Percentiles rank a stretch among this genome's conserved stretches.
Evolutionary conservation across 2,888 invertebrate genomes (phyloP).

Genomic region (Elegia similella): DNA sequence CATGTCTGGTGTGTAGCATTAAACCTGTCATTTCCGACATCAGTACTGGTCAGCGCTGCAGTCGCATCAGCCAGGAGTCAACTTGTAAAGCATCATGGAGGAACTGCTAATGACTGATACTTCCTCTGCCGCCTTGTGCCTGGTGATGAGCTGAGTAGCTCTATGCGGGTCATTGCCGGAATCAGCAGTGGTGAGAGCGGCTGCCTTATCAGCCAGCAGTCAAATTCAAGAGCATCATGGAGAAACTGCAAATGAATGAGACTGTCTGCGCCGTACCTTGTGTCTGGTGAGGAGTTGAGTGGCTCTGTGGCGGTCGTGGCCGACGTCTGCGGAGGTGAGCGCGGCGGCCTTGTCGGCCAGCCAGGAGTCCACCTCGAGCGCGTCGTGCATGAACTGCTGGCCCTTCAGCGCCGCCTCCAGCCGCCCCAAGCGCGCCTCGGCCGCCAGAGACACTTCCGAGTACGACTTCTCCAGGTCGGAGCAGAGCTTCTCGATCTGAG

Average conservation of each 20-base stretch:
- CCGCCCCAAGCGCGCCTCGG: conserved; percentile 86
- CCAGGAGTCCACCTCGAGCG: conserved; percentile 96
- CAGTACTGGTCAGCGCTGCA: conserved; percentile 89
- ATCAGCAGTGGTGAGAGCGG: conserved; percentile 90
- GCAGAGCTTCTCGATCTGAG: conserved; percentile 88
- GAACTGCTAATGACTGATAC: conserved; percentile 89
- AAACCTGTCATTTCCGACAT: conserved; percentile 94
- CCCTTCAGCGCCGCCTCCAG: conserved; percentile 93
- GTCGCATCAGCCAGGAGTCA: conserved; percentile 97
- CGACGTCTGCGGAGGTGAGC: conserved; percentile 91
- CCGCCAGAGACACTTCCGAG: conserved; percentile 86
- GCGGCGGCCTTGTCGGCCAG: conserved; percentile 92
- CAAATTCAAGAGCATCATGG: conserved; percentile 95
- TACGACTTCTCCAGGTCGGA: conserved; percentile 87
- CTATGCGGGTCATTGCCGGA: conserved; percentile 94
- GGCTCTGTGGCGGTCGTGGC: conserved; percentile 94
- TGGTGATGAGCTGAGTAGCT: conserved; percentile 95
- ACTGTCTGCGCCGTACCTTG: too few relatives aligned
- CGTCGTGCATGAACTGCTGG: conserved; percentile 95
- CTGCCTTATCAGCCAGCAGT: conserved; percentile 96
- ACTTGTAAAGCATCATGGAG: conserved; percentile 95
- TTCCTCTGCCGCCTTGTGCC: too few relatives aligned
- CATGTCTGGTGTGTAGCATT: conserved; percentile 96
- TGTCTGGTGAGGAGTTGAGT: conserved; percentile 97
- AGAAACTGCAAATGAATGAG: too few relatives aligned